Base-by-base conservation (phyloP, 2,113 vertebrate genomes). In the Salminus brasiliensis region DNA sequence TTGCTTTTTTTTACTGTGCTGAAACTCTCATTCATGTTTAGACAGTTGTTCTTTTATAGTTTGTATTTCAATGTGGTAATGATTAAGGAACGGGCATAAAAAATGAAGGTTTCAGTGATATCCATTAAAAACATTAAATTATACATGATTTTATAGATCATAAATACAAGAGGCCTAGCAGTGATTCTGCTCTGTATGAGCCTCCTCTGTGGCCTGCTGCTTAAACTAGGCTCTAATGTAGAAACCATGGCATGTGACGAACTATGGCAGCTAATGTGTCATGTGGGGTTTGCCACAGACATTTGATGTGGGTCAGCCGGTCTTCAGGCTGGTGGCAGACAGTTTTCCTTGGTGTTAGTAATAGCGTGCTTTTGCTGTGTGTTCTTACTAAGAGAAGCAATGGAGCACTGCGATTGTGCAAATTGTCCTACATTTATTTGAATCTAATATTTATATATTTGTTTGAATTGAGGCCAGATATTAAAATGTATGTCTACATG, bases 71-170 rank as follows among this genome's bases (percentile, higher is more conserved):
- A 88, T 89, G 85, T 92, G 88, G 88, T 89, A 92, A 86, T 81
- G 59, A 88, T 91, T 89, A 91, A 91, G 89, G 78, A 73, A 47
- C 12, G 83, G 78, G 89, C 87, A 88, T 89, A 89, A 89, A 39
- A 90, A 90, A 85, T 90, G 82, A 83, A 87, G 89, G 88, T 90
- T 91, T 88, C 89, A 89, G 86, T 89, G 88, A 89, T 86, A 90
- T 84, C 87, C 85, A 88, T 92, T 92, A 91, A 90, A 92, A 87
- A 87, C 87, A 88, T 83, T 84, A 89, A 92, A 92, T 91, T 90
- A 90, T 88, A 88, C 85, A 73, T 81, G 83, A 88, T 88, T 91
- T 92, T 90, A 92, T 88, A 87, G 90, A 84, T 84, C 85, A 88
- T 87, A 88, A 75, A 88, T 86, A 88, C 65, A 5, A 65, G 13